Conservation (phyloP, 92 coral and sea anemone genomes). For the Epizoanthus stellaris region DNA sequence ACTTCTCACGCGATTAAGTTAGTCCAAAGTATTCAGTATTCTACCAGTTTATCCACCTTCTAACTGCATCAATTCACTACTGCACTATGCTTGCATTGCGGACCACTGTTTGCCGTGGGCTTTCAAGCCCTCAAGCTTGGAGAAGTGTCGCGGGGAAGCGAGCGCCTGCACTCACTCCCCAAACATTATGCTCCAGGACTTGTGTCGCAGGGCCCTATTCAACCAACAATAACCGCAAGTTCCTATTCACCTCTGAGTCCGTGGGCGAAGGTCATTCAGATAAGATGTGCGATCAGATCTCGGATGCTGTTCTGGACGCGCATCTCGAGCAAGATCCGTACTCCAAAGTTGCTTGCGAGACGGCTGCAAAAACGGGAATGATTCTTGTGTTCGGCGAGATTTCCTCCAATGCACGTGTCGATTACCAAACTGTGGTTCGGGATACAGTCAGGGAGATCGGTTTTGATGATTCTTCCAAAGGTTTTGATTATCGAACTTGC, state of each 20-base stretch:
- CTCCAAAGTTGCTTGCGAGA: slow-evolving; percentile 89
- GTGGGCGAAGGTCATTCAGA: slow-evolving; percentile 87
- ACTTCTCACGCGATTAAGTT: too few relatives aligned
- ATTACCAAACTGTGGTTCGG: slow-evolving; percentile 82
- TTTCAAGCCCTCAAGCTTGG: slow-evolving; percentile 7
- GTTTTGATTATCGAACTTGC: slow-evolving; percentile 91
- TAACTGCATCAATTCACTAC: background rate
- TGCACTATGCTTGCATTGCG: slow-evolving; percentile 14
- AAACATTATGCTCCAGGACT: slow-evolving; percentile 41
- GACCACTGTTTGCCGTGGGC: background rate
- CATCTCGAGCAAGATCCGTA: slow-evolving; percentile 81
- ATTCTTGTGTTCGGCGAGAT: slow-evolving; percentile 85
- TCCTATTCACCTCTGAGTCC: slow-evolving; percentile 91
- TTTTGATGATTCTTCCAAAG: slow-evolving; percentile 85
- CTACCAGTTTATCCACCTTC: background rate
- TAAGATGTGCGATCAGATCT: slow-evolving; percentile 92
- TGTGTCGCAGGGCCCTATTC: slow-evolving; percentile 73
- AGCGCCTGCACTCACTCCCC: slow-evolving; percentile 14
- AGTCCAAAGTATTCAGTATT: too few relatives aligned
- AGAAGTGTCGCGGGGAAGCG: background rate
- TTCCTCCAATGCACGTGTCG: slow-evolving; percentile 77
- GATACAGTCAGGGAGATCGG: slow-evolving; percentile 86
- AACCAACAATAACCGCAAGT: slow-evolving; percentile 66
- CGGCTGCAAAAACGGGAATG: slow-evolving; percentile 87
- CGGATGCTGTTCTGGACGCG: slow-evolving; percentile 91